These are phyloP conservation scores for Megalops atlanticus DNA, from an alignment of 2,113 vertebrate genomes.

Conservation along the genomic window DNA sequence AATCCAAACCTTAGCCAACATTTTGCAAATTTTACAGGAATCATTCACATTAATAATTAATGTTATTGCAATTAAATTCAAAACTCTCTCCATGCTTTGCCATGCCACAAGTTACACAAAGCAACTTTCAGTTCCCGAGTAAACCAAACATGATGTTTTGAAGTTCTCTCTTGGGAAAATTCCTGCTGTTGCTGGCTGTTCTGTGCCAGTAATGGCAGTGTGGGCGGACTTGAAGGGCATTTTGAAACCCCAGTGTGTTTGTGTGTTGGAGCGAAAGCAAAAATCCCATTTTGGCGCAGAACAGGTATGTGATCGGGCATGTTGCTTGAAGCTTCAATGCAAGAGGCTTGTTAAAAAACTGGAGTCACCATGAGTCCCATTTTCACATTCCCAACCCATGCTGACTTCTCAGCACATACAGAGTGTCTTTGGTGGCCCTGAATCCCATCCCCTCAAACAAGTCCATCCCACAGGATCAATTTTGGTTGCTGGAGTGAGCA, in stretches of 20 bases:
- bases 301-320: slow-evolving; percentile 3
- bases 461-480: no score
- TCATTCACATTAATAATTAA: not conserved
- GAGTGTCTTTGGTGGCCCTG: no score
- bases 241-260: not conserved
- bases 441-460: no score
- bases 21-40: not conserved
- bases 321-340: not conserved
- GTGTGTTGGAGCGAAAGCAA: slow-evolving; percentile 4
- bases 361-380: not conserved
- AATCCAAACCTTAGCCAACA: not conserved
- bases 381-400: not conserved
- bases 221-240: not conserved
- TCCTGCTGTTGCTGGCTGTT: not conserved
- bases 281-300: not conserved
- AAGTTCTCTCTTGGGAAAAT: slow-evolving; percentile 3
- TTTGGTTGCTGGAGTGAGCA: no score
- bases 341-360: not conserved
- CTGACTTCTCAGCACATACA: no score
- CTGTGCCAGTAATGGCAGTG: not conserved
- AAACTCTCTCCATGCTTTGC: not conserved
- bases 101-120: not conserved
- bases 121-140: not conserved
- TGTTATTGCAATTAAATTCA: not conserved
- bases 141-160: not conserved